phyloP scores from a whole-genome alignment of 2,797 vertebrate species.

The Mormyrops boulengeri region DNA sequence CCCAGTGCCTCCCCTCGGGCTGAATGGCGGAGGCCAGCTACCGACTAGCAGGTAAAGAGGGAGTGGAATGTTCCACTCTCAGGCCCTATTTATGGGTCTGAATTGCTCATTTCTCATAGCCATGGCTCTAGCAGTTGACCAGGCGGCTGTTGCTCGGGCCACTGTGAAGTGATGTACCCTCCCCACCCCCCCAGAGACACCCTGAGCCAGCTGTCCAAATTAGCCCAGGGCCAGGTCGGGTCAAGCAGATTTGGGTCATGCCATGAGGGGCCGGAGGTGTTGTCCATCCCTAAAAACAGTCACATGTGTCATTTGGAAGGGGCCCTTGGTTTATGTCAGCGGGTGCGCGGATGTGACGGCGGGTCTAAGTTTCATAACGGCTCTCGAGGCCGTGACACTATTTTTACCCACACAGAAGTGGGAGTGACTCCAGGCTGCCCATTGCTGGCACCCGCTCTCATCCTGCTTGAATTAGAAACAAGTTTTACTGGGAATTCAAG shows the following conservation, averaged over 20 bases:
- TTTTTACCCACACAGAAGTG: neutral
- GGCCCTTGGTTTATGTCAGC: slow-evolving; percentile 3
- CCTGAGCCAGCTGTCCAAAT: neutral
- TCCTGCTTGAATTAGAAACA: neutral
- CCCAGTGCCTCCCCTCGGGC: neutral
- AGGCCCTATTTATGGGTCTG: neutral
- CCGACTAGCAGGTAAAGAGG: neutral
- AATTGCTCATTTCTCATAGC: neutral
- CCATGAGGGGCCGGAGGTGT: neutral
- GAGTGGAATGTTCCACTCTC: neutral
- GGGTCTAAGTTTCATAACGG: slow-evolving; percentile 1
- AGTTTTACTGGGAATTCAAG: neutral
- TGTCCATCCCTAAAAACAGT: neutral
- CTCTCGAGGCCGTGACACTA: neutral
- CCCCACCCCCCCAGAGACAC: neutral
- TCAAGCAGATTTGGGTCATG: slow-evolving; percentile 14
- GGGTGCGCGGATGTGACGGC: neutral
- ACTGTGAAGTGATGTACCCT: neutral
- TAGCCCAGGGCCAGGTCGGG: slow-evolving; percentile 12
- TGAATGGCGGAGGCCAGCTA: neutral
- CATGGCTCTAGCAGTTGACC: neutral
- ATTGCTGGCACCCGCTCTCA: neutral
- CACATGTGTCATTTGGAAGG: slow-evolving; percentile 1
- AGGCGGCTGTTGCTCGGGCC: neutral
- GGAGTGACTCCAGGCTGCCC: neutral